Evolutionary conservation across 1,140 invertebrate genomes (phyloP).

Genomic region (Drosophila sp.): DNA sequence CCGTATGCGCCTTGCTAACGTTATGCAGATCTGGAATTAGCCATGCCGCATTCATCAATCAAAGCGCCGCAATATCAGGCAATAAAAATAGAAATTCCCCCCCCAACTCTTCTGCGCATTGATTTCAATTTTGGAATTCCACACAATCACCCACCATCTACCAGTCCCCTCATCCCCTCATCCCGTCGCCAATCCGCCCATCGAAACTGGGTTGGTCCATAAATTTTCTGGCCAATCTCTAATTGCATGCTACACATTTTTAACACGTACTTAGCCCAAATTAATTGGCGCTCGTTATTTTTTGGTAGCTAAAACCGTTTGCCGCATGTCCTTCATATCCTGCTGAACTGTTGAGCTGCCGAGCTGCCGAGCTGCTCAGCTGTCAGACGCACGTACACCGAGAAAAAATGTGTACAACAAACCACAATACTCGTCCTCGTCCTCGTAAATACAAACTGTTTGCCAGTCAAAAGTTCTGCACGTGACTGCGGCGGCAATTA

Average conservation of each 20-base stretch:
- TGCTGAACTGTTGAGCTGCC: slow-evolving; percentile 49
- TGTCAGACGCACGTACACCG: slow-evolving; percentile 65
- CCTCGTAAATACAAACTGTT: slow-evolving; percentile 69
- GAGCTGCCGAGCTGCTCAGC: slow-evolving; percentile 25
- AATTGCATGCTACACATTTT: slow-evolving; percentile 67
- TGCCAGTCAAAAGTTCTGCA: slow-evolving; percentile 58
- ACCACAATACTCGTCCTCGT: slow-evolving; percentile 40
- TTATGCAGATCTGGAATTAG: slow-evolving; percentile 70
- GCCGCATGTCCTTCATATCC: slow-evolving; percentile 3
- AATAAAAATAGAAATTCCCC: slow-evolving; percentile 62
- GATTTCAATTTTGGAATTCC: slow-evolving; percentile 56
- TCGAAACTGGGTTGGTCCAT: slow-evolving; percentile 27
- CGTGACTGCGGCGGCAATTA: slow-evolving; percentile 68
- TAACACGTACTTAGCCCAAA: slow-evolving; percentile 61
- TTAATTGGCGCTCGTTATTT: slow-evolving; percentile 49
- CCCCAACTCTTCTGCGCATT: slow-evolving; percentile 17
- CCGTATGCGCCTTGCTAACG: slow-evolving; percentile 67
- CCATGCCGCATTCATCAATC: slow-evolving; percentile 72
- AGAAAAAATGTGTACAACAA: slow-evolving; percentile 39
- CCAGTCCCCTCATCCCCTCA: not conserved
- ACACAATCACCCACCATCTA: not conserved
- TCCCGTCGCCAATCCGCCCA: not conserved
- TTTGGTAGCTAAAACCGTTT: not conserved
- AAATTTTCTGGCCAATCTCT: slow-evolving; percentile 51
- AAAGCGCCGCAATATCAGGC: slow-evolving; percentile 48